A percentile compares a stretch with the other conserved stretches of the same genome.
These are phyloP conservation scores for Drosophila macrospina DNA, from an alignment of 2,888 invertebrate species.

Conservation along the genomic window DNA sequence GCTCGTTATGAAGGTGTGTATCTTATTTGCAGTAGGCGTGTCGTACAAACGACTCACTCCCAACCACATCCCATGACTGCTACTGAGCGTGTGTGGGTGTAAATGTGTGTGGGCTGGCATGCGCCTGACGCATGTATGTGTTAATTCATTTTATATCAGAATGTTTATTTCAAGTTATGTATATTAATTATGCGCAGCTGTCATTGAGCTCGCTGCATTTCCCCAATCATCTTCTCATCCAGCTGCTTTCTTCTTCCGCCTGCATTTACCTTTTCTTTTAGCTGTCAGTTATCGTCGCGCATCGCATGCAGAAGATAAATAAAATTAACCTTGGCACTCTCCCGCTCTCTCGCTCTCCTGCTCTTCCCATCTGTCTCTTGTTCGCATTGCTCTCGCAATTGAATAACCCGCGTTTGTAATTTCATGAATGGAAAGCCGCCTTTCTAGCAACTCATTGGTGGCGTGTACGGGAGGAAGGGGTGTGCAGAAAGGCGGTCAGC, in stretches of 20 bases:
- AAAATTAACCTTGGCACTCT: slow-evolving; percentile 68
- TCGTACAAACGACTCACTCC: slow-evolving; percentile 19
- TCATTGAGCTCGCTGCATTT: slow-evolving; percentile 25
- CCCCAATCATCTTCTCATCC: slow-evolving; percentile 24
- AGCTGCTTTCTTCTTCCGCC: slow-evolving; percentile 33
- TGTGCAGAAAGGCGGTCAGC: slow-evolving; percentile 26
- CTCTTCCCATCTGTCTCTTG: slow-evolving; percentile 6
- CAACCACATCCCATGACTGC: slow-evolving; percentile 1
- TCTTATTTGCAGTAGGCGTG: slow-evolving; percentile 63
- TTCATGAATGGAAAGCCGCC: slow-evolving; percentile 60
- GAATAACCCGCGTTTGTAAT: slow-evolving; percentile 49
- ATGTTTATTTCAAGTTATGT: slow-evolving; percentile 15
- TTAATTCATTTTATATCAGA: slow-evolving; percentile 21
- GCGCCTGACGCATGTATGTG: slow-evolving; percentile 39
- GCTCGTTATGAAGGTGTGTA: slow-evolving; percentile 96
- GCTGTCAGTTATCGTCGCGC: slow-evolving; percentile 34
- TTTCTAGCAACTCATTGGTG: slow-evolving; percentile 6
- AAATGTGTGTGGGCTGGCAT: slow-evolving; percentile 11
- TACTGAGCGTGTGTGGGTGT: background rate
- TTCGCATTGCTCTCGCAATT: slow-evolving; percentile 31
- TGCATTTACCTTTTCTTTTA: slow-evolving; percentile 37
- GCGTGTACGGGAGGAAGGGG: background rate
- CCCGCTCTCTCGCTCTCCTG: slow-evolving; percentile 8
- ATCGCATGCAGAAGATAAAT: slow-evolving; percentile 63
- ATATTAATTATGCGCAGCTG: slow-evolving; percentile 38